These are phyloP conservation scores for Chrysotoxum bicinctum DNA, from an alignment of 2,888 invertebrate species.

Conservation along the genomic window DNA sequence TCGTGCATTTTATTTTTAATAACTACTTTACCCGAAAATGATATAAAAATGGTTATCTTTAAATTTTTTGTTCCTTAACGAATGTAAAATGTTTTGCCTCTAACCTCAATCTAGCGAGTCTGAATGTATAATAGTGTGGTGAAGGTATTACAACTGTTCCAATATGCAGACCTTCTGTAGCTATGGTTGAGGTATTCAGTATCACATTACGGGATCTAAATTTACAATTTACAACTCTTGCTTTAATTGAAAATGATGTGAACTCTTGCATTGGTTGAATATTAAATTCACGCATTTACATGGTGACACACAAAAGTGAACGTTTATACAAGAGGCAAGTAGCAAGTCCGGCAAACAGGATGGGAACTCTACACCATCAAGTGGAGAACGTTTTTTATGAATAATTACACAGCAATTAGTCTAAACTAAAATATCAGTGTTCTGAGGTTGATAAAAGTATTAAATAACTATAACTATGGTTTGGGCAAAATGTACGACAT, in stretches of 20 bases:
- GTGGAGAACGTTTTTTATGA: neutral
- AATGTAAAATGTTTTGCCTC: neutral
- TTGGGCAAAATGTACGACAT: neutral
- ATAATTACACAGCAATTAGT: conserved; percentile 20
- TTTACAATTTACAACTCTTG: conserved; percentile 20
- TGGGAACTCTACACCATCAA: neutral
- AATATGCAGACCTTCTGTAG: neutral
- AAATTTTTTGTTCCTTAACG: too few species aligned
- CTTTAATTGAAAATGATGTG: conserved; percentile 25
- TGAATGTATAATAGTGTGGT: neutral
- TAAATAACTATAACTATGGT: neutral
- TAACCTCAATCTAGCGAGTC: neutral
- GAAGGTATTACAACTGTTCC: neutral
- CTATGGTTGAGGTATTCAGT: neutral
- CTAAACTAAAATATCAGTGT: neutral
- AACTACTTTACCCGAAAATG: too few species aligned
- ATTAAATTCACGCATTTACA: conserved; percentile 8
- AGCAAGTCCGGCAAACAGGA: neutral
- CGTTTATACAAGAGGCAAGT: neutral
- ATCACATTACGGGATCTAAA: conserved; percentile 9
- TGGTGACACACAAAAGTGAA: neutral
- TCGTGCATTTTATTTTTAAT: too few species aligned
- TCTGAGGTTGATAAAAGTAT: conserved; percentile 8
- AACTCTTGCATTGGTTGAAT: conserved; percentile 13
- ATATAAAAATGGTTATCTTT: too few species aligned